A percentile compares a stretch with the other conserved stretches of the same genome.
Evolutionary conservation across 2,797 vertebrate species (phyloP).

Genomic region (Pantherophis vulpinus): DNA sequence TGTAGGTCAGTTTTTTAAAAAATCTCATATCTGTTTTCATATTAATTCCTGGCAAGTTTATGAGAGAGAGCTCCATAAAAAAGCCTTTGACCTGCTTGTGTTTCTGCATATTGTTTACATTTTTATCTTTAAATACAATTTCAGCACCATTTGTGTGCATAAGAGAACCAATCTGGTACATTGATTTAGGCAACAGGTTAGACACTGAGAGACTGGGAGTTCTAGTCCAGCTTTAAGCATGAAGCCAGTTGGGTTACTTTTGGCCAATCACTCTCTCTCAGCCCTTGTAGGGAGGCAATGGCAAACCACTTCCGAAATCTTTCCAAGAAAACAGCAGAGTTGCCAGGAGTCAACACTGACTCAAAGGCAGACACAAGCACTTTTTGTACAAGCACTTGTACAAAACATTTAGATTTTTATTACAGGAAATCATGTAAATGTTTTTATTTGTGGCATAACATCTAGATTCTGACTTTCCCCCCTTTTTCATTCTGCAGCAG

Average conservation of each 20-base stretch:
- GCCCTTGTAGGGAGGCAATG: background rate
- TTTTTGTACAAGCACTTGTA: no score
- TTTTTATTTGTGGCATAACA: slow-evolving; percentile 39
- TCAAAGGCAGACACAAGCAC: background rate
- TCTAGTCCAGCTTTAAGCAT: background rate
- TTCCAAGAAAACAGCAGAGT: background rate
- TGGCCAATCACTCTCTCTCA: background rate
- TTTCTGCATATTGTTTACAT: background rate
- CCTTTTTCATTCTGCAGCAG: slow-evolving; percentile 69
- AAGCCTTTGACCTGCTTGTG: background rate
- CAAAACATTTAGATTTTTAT: slow-evolving; percentile 1
- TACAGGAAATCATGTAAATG: slow-evolving; percentile 10
- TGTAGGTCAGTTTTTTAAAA: background rate
- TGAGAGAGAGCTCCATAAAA: background rate
- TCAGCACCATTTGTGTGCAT: background rate
- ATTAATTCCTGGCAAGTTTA: background rate
- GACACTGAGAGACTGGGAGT: background rate
- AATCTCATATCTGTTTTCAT: background rate
- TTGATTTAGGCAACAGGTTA: background rate
- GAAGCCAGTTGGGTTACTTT: background rate
- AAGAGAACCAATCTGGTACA: background rate
- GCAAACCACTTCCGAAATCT: background rate
- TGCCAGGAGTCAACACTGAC: background rate
- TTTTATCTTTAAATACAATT: slow-evolving; percentile 8
- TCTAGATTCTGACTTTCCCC: slow-evolving; percentile 38